A percentile compares a stretch with the other conserved stretches of the same genome.
phyloP scores from a whole-genome alignment of 2,797 vertebrate genomes.

The Garrulus glandarius region DNA sequence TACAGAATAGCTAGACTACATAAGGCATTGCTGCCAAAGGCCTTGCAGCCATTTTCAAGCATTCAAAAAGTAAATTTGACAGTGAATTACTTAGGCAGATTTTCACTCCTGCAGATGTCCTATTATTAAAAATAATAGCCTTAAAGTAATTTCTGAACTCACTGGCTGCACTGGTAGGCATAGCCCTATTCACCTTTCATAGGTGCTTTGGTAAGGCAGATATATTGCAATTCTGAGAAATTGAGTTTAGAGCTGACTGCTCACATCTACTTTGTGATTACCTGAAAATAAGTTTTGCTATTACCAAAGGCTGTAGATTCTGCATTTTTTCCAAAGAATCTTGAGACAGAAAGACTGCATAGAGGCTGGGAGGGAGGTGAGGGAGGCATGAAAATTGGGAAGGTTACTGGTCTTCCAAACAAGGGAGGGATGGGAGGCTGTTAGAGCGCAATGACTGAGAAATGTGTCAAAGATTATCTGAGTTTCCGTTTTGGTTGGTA shows the following conservation, averaged over 20 bases:
- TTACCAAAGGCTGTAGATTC: neutral
- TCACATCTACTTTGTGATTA: neutral
- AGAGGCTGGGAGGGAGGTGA: accelerated
- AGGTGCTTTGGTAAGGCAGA: neutral
- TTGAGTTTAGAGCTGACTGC: neutral
- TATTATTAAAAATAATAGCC: neutral
- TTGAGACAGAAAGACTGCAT: neutral
- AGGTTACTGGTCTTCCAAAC: neutral
- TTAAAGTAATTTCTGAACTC: neutral
- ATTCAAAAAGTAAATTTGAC: neutral
- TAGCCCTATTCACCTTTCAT: neutral
- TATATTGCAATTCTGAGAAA: neutral
- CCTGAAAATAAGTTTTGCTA: neutral
- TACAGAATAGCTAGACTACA: neutral
- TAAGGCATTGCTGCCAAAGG: neutral
- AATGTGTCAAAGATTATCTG: neutral
- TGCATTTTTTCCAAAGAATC: neutral
- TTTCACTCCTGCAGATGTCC: neutral
- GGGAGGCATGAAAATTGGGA: neutral
- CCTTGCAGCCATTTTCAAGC: neutral
- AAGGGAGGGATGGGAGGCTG: neutral
- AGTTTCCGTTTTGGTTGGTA: neutral
- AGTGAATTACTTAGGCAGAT: neutral
- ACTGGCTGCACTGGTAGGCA: neutral
- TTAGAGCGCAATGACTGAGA: neutral